Evolutionary conservation across 2,888 invertebrate species (phyloP), one percentile per base, ranked within the genome.

Genomic region (Cerceris ruficornis): DNA sequence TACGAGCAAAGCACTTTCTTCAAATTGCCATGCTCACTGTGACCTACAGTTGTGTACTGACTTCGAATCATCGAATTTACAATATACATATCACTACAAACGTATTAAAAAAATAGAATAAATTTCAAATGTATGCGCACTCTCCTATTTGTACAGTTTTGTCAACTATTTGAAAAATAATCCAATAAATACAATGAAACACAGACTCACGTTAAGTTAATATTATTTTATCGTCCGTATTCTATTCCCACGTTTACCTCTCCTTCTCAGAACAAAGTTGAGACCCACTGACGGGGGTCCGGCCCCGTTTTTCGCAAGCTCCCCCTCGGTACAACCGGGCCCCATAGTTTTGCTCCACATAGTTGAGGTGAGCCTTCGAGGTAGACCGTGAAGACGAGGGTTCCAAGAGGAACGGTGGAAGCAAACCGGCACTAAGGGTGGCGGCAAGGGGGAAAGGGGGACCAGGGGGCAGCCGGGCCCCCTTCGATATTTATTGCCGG

Each of bases 401-500:
- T 80, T 85, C 83, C 80, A 75, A 9, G 69, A 57, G 39, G 46
- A 11, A 50, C 69, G 74, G 69, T 57, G 75, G 69, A 69, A 59
- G 74, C 62, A 65, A 71, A 76, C 75, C 71, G 71, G 69, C 71
- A 28, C 28, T 28, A 28, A 28, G 28, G 28, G 28, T 28, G 28
- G 28, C 4, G 28, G 28, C 28, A 28, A 28, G 28, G 28, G 28
- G 75, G 58, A 57, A 61, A 62, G 68, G 71, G 65, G 75, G 67
- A 58, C 17, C 54, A 74, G 64, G 59, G 69, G 71, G 64, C 64
- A 58, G 62, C 14, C 62, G 69, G 85, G 79, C 70, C 69, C 66
- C 74, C 73, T 75, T 80, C 81, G 87, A 89, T 91, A 91, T 91
- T 91, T 91, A 91, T 91, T 88, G 89, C 89, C 79, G 87, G 88